These are phyloP conservation scores for Aporophyla nigra DNA, from an alignment of 2,888 invertebrate species.

Conservation along the genomic window DNA sequence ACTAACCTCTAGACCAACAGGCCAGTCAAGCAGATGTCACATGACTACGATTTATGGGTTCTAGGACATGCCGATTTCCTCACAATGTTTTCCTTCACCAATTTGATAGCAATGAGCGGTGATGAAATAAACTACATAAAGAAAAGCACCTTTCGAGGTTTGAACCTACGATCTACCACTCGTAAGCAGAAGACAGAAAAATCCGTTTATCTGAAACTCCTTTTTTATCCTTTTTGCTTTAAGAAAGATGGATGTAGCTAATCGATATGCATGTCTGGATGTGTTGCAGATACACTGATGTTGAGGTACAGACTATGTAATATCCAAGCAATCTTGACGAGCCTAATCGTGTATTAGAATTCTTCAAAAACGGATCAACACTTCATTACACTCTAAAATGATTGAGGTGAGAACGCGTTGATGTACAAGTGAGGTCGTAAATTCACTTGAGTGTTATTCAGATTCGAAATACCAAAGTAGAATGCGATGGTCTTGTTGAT, in stretches of 20 bases:
- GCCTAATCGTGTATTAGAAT: not conserved
- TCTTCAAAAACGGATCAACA: no score
- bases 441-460: not conserved
- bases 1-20: no score
- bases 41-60: no score
- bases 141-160: no score
- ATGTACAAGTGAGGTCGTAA: not conserved
- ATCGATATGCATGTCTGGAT: not conserved
- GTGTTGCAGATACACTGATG: not conserved
- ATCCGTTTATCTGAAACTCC: no score
- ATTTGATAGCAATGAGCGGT: no score
- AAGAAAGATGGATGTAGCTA: not conserved
- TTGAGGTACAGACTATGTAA: not conserved
- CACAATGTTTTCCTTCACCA: no score
- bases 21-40: no score
- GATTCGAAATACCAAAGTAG: not conserved
- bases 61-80: no score
- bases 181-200: not conserved
- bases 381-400: not conserved
- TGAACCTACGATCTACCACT: no score
- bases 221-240: not conserved
- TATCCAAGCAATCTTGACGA: not conserved
- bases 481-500: not conserved
- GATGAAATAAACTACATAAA: no score
- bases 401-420: not conserved